Evolutionary conservation across 2,888 invertebrate species (phyloP), one percentile per base, ranked within the genome.

Genomic region (Julus scandinavius): DNA sequence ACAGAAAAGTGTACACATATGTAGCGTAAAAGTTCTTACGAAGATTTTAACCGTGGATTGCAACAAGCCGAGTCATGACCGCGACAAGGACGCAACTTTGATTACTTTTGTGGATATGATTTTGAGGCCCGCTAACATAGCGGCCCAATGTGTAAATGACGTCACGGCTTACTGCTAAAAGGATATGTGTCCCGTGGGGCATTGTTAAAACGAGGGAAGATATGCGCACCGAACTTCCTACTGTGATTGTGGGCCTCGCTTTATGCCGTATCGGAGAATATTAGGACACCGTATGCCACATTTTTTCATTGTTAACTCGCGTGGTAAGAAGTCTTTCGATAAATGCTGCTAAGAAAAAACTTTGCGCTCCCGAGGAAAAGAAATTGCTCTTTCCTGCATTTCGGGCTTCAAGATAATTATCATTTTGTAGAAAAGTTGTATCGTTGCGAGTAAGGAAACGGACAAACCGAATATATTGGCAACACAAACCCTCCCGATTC

Each of bases 1-100:
- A 84, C 93, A 94, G 94, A 93, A 98, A 98, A 95, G 95, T 97
- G 92, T 98, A 98, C 94, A 96, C 97, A 91, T 98, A 98, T 94
- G 97, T 98, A 93, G 98, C 98, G 94, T 98, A 90, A 90, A 88
- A 41, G n/a, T 85, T 49, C n/a, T 85, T 85, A 45, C 7, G 9
- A 20, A 85, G 15, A 15, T 41, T 85, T 85, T 85, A 11, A 29
- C 20, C 11, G 1, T 20, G 20, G 72, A 20, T 72, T 72, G 20
- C 20, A 20, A 72, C 72, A 11, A 72, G 72, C 72, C 29, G 72
- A 29, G 72, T 72, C 11, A 72, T 29, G 72, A 20, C 72, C 29
- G 29, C 20, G 72, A 72, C 72, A 72, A 72, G 29, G 72, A 72
- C 20, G 72, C 72, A 72, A 72, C 72, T 29, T 72, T 72, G 20